Evolutionary conservation across 2,797 vertebrate genomes (phyloP).

Genomic region (Alauda arvensis): DNA sequence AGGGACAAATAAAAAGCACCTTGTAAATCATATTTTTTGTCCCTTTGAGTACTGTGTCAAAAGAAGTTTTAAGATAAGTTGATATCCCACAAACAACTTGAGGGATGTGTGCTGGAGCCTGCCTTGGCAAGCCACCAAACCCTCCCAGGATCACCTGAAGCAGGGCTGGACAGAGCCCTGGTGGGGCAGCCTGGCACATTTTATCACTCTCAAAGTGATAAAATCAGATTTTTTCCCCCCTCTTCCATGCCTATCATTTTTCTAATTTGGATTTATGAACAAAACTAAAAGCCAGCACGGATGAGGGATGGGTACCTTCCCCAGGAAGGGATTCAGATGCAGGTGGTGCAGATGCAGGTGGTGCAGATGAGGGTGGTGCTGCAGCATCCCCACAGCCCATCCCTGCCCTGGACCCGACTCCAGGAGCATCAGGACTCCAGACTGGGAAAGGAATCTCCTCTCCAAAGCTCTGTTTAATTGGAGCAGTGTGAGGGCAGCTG

Average conservation of each 20-base stretch:
- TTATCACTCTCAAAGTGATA: neutral
- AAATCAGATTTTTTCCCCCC: fast-evolving
- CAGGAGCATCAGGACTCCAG: neutral
- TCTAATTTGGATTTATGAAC: neutral
- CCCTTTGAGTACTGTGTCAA: neutral
- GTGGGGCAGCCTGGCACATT: neutral
- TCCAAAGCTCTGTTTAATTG: neutral
- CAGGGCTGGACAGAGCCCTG: neutral
- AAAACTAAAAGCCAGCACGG: fast-evolving
- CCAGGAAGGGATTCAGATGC: neutral
- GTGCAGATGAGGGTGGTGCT: fast-evolving
- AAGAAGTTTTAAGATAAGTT: neutral
- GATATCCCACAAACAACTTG: too few species aligned
- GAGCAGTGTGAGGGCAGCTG: neutral
- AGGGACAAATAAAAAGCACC: neutral
- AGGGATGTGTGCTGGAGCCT: neutral
- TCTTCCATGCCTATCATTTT: fast-evolving
- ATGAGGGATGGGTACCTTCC: fast-evolving
- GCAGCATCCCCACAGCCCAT: fast-evolving
- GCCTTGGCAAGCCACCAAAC: neutral
- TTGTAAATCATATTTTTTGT: fast-evolving
- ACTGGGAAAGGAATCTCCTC: neutral
- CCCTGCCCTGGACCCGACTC: neutral
- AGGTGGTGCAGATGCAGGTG: neutral
- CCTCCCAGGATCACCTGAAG: neutral